Evolutionary conservation across 2,888 invertebrate species (phyloP), one percentile per base, ranked within the genome.

Genomic region (Oscheius sp.): DNA sequence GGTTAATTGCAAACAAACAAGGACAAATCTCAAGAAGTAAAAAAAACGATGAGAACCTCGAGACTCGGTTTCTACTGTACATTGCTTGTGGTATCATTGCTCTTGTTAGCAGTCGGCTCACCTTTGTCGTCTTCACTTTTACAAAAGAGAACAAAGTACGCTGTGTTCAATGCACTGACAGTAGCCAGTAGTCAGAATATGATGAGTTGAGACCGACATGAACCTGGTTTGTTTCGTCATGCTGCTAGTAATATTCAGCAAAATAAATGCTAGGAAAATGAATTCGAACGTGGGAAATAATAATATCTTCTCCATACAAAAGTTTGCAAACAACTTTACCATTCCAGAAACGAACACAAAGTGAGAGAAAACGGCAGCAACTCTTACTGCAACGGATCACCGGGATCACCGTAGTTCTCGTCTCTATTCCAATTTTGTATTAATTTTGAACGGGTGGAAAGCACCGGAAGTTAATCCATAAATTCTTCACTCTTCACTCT

Each of bases 361-460:
- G 74, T 21, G 82, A 82, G 68, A 74, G 73, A 47, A 70, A 78
- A 35, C 76, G 79, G 48, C 82, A 82, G 48, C n/a, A n/a, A n/a
- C 72, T 77, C 72, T 75, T 79, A 9, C 76, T 81, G 47, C 75
- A 80, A 37, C 70, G 74, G 35, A 63, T 82, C 21, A 79, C 79
- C 32, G 78, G 78, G 32, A 75, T 77, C 48, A 78, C 76, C 53
- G 82, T 82, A 1, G 63, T 82, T 9, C 76, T 82, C 73, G 82
- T 82, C 48, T 78, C 79, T 48, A 74, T 79, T 60, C 82, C n/a
- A 82, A 82, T 63, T 63, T 77, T 53, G 75, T 81, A 11, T 74
- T 82, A 3, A 78, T 82, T 47, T 66, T 78, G 50, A 79, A 82
- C 62, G 77, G 79, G 57, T 82, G 80, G 80, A 60, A 81, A 29